phyloP scores from a whole-genome alignment of 1,140 invertebrate genomes.

The Papilio xuthus region DNA sequence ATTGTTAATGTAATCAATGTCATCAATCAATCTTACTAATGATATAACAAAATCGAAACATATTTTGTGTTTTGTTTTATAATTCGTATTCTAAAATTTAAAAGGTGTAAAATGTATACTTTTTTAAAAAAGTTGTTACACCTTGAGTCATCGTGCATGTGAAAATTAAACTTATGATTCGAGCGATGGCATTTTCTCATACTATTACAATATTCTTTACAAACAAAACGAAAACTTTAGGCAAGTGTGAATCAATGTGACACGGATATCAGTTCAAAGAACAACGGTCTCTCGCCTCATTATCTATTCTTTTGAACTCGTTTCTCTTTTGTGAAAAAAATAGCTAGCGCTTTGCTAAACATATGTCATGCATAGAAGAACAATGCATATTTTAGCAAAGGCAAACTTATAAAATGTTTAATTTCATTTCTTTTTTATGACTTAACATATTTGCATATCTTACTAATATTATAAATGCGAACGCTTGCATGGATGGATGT shows the following conservation, averaged over 20 bases:
- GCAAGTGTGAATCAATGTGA: constrained; percentile 47
- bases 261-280: constrained; percentile 41
- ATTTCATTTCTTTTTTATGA: not conserved
- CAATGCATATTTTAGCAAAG: not conserved
- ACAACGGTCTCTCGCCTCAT: constrained; percentile 18
- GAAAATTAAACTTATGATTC: constrained; percentile 9
- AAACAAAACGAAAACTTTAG: constrained; percentile 46
- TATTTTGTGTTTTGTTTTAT: too few species aligned
- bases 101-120: not conserved
- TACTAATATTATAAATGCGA: too few species aligned
- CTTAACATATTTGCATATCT: too few species aligned
- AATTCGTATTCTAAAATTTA: not conserved
- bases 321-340: constrained; percentile 24
- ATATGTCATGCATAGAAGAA: constrained; percentile 12
- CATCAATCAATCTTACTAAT: too few species aligned
- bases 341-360: constrained; percentile 4
- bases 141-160: not conserved
- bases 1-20: too few species aligned
- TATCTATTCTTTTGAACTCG: constrained; percentile 32
- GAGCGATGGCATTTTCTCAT: constrained; percentile 9
- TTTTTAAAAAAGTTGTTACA: not conserved
- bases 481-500: too few species aligned
- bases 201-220: constrained; percentile 41
- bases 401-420: not conserved
- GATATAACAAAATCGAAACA: too few species aligned